These are phyloP conservation scores for Platycnemis pennipes DNA, from an alignment of 2,888 invertebrate genomes.

Conservation along the genomic window DNA sequence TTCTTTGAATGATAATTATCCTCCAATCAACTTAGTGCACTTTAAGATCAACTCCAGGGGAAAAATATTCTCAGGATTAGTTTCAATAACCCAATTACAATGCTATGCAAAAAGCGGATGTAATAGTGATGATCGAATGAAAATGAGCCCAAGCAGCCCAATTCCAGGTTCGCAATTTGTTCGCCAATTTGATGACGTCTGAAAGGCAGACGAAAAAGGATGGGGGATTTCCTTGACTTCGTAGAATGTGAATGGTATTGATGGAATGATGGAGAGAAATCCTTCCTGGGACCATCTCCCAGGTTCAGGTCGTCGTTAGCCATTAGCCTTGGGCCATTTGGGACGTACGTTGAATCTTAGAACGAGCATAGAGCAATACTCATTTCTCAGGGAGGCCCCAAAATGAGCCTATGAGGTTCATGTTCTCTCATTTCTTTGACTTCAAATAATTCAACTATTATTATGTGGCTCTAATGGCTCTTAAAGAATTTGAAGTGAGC, in stretches of 20 bases:
- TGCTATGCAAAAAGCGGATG: too few species aligned
- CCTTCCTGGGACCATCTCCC: background rate
- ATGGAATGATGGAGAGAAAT: background rate
- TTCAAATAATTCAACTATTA: too few species aligned
- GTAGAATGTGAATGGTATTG: background rate
- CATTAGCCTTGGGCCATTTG: constrained; percentile 3
- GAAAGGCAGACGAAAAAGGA: background rate
- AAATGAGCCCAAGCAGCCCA: background rate
- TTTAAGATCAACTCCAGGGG: too few species aligned
- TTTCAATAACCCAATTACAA: too few species aligned
- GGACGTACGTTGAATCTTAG: background rate
- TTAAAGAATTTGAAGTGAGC: too few species aligned
- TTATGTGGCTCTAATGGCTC: too few species aligned
- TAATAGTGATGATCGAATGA: background rate
- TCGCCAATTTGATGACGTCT: background rate
- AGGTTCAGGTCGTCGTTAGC: background rate
- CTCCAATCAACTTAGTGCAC: too few species aligned
- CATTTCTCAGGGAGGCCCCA: background rate
- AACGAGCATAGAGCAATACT: background rate
- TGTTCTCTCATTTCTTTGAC: too few species aligned
- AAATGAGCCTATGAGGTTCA: too few species aligned
- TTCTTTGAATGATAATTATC: too few species aligned
- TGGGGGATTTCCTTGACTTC: background rate
- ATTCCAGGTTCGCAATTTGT: background rate
- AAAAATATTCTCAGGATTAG: too few species aligned